Percentiles rank a stretch among this genome's conserved stretches.
Evolutionary conservation across 2,113 vertebrate genomes (phyloP).

Genomic region (Corythoichthys haematopterus): DNA sequence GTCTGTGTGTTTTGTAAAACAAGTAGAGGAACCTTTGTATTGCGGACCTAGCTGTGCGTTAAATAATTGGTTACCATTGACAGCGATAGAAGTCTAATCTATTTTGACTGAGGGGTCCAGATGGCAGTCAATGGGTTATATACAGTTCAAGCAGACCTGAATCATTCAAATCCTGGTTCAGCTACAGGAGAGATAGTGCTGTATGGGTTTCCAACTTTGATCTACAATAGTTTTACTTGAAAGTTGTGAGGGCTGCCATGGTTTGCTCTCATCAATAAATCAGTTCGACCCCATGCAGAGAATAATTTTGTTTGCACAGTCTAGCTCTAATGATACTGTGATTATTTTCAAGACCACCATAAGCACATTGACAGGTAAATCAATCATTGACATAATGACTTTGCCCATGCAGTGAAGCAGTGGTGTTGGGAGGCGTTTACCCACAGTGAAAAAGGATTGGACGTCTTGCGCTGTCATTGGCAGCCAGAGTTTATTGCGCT

Average conservation of each 20-base stretch:
- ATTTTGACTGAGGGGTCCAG: no score
- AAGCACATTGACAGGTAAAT: conserved; percentile 13
- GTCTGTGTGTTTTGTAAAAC: conserved; percentile 37
- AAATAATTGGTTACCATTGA: not conserved
- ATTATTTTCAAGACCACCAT: not conserved
- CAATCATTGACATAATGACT: conserved; percentile 36
- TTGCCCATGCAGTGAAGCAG: conserved; percentile 15
- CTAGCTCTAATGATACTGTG: not conserved
- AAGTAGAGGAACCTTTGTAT: conserved; percentile 19
- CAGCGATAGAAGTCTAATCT: no score
- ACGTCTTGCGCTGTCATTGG: no score
- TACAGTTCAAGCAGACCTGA: conserved; percentile 20
- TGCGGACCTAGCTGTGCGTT: conserved; percentile 24
- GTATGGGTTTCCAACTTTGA: conserved; percentile 28
- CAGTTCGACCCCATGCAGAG: not conserved
- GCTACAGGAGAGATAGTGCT: conserved; percentile 17
- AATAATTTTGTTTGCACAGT: not conserved
- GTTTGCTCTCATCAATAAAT: conserved; percentile 2
- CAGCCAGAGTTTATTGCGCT: no score
- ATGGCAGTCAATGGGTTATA: no score
- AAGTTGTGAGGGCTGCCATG: conserved; percentile 12
- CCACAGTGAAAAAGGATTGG: no score
- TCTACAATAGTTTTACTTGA: not conserved
- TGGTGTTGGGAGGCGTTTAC: not conserved
- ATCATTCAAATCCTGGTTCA: conserved; percentile 39